Evolutionary conservation across 2,797 vertebrate species (phyloP).

Genomic region (Lagodon rhomboides): DNA sequence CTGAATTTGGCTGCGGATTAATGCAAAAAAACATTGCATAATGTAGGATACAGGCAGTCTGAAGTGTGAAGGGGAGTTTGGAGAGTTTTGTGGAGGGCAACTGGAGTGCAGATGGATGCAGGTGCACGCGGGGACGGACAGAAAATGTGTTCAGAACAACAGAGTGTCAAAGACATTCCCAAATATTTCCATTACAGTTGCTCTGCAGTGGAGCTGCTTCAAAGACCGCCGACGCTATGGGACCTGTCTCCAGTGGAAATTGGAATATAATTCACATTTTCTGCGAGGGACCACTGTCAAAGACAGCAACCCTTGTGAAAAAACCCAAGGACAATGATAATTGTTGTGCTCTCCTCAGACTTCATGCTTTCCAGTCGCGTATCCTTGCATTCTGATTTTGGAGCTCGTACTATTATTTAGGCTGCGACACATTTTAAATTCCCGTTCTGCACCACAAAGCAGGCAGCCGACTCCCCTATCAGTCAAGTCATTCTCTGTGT

Average conservation of each 20-base stretch:
- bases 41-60: constrained; percentile 34
- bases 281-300: constrained; percentile 23
- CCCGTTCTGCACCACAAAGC: constrained; percentile 63
- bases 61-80: constrained; percentile 37
- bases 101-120: constrained; percentile 29
- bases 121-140: neutral
- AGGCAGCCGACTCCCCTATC: constrained; percentile 59
- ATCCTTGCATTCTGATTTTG: constrained; percentile 34
- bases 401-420: constrained; percentile 57
- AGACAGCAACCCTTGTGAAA: neutral
- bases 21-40: constrained; percentile 46
- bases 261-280: constrained; percentile 45
- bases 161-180: constrained; percentile 19
- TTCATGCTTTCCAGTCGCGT: constrained; percentile 12
- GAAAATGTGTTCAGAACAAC: constrained; percentile 33
- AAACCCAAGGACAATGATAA: constrained; percentile 18
- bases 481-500: constrained; percentile 65
- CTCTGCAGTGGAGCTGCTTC: constrained; percentile 34
- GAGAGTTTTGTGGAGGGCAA: constrained; percentile 26
- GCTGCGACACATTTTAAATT: constrained; percentile 60
- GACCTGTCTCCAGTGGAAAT: constrained; percentile 38
- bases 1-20: constrained; percentile 50
- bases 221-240: constrained; percentile 22
- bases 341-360: constrained; percentile 15
- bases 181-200: constrained; percentile 37